These are phyloP conservation scores for Perizoma flavofasciatum DNA, from an alignment of 2,888 invertebrate species.

Conservation along the genomic window DNA sequence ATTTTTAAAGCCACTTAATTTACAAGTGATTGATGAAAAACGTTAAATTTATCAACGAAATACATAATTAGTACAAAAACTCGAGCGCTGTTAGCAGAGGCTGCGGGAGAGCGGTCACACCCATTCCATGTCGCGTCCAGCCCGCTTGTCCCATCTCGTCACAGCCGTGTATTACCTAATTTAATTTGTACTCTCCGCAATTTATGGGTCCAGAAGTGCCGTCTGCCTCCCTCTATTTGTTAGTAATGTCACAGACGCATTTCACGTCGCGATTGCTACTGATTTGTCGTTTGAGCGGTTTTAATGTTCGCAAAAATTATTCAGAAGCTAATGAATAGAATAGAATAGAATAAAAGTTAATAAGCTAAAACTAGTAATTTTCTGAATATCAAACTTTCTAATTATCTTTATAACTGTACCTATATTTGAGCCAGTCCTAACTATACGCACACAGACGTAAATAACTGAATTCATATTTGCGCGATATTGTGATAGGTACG, in stretches of 20 bases:
- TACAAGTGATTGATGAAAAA: conserved; percentile 28
- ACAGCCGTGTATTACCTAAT: conserved; percentile 81
- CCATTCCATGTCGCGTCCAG: conserved; percentile 74
- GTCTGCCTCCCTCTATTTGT: conserved; percentile 65
- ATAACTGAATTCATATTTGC: conserved; percentile 66
- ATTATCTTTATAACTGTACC: neutral
- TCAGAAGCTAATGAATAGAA: neutral
- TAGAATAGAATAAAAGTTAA: too few relatives aligned
- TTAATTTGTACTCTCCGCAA: conserved; percentile 81
- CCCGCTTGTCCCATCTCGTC: conserved; percentile 76
- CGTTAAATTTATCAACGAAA: conserved; percentile 28
- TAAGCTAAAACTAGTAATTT: too few relatives aligned
- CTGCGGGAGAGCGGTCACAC: conserved; percentile 62
- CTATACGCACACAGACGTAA: conserved; percentile 21
- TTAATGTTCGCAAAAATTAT: conserved; percentile 13
- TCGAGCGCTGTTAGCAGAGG: conserved; percentile 30
- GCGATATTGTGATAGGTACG: conserved; percentile 63
- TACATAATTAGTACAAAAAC: conserved; percentile 33
- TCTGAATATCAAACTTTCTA: too few relatives aligned
- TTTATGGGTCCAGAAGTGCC: conserved; percentile 76
- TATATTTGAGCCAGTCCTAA: neutral
- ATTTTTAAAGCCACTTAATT: conserved; percentile 11
- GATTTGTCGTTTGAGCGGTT: conserved; percentile 26
- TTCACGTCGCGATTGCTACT: conserved; percentile 32
- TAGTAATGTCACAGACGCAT: conserved; percentile 49